Evolutionary conservation across 2,113 vertebrate species (phyloP).

Genomic region (Sorex fumeus): DNA sequence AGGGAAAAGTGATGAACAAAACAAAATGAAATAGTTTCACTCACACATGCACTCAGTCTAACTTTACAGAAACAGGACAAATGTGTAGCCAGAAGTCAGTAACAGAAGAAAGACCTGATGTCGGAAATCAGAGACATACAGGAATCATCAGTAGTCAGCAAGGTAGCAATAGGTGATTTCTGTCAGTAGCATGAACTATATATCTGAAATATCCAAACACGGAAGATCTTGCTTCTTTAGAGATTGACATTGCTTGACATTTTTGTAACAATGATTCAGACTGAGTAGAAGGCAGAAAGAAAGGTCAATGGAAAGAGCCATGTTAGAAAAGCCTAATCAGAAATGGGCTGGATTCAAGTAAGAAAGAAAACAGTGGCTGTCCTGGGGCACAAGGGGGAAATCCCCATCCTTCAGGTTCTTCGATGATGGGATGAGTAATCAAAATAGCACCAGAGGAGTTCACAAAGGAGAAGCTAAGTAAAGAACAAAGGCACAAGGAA

Average conservation of each 20-base stretch:
- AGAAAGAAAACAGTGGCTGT: background rate
- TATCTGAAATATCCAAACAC: background rate
- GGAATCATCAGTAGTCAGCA: background rate
- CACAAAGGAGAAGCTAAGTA: background rate
- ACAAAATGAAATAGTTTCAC: background rate
- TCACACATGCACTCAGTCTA: background rate
- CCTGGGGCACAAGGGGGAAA: background rate
- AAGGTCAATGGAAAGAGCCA: background rate
- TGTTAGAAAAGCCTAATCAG: background rate
- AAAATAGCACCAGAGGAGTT: background rate
- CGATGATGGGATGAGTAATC: background rate
- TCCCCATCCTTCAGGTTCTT: background rate
- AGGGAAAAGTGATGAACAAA: background rate
- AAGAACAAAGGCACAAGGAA: background rate
- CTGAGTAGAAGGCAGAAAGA: background rate
- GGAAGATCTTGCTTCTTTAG: background rate
- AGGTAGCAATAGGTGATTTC: background rate
- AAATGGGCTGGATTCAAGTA: background rate
- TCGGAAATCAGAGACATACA: background rate
- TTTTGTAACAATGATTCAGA: conserved; percentile 7
- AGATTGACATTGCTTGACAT: background rate
- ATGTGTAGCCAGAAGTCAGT: background rate
- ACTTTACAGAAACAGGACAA: background rate
- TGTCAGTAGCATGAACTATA: background rate
- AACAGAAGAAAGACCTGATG: background rate